These are phyloP conservation scores for Colletes latitarsis DNA, from an alignment of 1,140 invertebrate species.

Conservation along the genomic window DNA sequence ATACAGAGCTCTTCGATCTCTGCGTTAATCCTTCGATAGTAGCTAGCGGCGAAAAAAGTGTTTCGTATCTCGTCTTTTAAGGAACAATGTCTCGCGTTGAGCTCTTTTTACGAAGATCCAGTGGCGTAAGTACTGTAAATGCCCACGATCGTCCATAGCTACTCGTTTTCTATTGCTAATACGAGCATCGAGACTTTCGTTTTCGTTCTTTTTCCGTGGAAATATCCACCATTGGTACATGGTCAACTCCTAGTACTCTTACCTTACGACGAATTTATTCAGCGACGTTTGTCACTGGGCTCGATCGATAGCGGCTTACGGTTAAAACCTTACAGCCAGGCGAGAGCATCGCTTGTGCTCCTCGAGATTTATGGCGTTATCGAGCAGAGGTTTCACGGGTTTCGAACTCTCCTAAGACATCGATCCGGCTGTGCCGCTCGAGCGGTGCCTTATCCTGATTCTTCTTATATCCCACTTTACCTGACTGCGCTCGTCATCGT, in stretches of 20 bases:
- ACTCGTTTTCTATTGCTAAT: too few species aligned
- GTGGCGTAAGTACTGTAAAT: too few species aligned
- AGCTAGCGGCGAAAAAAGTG: too few species aligned
- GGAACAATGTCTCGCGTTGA: too few species aligned
- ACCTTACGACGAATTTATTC: constrained; percentile 57
- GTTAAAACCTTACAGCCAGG: constrained; percentile 39
- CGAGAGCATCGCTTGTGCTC: constrained; percentile 41
- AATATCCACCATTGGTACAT: too few species aligned
- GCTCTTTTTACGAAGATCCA: too few species aligned
- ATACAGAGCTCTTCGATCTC: too few species aligned
- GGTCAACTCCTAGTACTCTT: too few species aligned
- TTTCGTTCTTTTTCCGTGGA: too few species aligned
- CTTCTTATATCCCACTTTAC: constrained; percentile 56
- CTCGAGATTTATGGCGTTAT: constrained; percentile 64
- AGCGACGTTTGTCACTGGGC: constrained; percentile 61
- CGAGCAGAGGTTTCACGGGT: constrained; percentile 61
- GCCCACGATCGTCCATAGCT: not conserved
- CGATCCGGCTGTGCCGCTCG: constrained; percentile 1
- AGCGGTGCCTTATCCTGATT: constrained; percentile 47
- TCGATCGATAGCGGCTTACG: constrained; percentile 61
- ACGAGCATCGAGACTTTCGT: not conserved
- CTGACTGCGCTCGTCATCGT: constrained; percentile 42
- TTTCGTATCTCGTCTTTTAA: too few species aligned
- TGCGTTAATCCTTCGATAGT: too few species aligned
- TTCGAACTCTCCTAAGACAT: constrained; percentile 48